A percentile compares a stretch with the other conserved stretches of the same genome.
phyloP scores from a whole-genome alignment of 1,140 invertebrate genomes.

The Drosophila hydei region DNA sequence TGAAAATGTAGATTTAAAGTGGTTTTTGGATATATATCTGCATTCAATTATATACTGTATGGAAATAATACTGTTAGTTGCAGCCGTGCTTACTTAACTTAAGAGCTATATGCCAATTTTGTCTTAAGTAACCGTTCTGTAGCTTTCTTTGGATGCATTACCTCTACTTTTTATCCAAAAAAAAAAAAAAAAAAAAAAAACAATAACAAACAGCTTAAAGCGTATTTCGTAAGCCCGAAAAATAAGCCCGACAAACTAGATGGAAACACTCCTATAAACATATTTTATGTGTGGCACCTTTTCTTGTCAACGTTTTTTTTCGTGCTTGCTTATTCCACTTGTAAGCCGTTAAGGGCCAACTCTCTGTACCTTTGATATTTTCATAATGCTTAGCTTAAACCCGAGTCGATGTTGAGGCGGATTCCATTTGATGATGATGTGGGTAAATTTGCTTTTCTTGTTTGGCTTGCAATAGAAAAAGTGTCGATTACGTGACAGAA shows the following conservation, averaged over 20 bases:
- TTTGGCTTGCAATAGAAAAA: conserved; percentile 71
- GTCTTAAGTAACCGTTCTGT: too few species aligned
- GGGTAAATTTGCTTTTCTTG: conserved; percentile 59
- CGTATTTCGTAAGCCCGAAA: conserved; percentile 3
- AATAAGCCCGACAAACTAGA: conserved; percentile 1
- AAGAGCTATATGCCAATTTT: too few species aligned
- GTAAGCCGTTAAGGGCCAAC: conserved; percentile 64
- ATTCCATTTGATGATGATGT: conserved; percentile 54
- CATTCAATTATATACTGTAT: too few species aligned
- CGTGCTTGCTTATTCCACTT: conserved; percentile 49
- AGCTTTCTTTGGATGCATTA: too few species aligned
- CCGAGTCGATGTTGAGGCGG: conserved; percentile 18
- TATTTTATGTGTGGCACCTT: conserved; percentile 73
- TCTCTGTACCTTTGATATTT: conserved; percentile 53
- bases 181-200: too few species aligned
- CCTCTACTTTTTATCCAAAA: too few species aligned
- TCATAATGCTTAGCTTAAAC: conserved; percentile 41
- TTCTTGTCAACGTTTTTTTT: conserved; percentile 65
- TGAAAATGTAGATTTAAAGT: too few species aligned
- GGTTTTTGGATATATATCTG: too few species aligned
- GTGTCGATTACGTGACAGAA: conserved; percentile 81
- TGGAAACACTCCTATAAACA: conserved; percentile 50
- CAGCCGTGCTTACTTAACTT: too few species aligned
- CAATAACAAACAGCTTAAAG: too few species aligned
- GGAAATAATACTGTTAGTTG: too few species aligned